These are phyloP conservation scores for Porites australiensis DNA, from an alignment of 64 coral and sea anemone species.

Conservation along the genomic window DNA sequence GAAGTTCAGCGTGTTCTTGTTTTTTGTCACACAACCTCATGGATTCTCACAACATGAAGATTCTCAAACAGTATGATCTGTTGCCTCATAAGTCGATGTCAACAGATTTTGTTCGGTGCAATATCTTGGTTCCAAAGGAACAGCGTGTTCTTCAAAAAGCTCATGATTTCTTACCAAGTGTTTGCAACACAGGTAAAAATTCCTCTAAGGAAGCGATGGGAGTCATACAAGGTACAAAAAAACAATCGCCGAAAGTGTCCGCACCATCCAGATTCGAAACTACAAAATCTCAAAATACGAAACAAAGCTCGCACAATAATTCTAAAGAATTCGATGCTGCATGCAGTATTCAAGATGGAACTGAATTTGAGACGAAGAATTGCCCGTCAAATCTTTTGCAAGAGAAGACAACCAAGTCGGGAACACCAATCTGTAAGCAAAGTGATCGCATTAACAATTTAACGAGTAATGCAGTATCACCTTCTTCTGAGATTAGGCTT, in stretches of 20 bases:
- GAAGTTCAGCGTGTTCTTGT: background rate
- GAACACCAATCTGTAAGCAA: background rate
- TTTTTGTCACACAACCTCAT: constrained; percentile 11
- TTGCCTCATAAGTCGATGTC: background rate
- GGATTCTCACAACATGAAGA: constrained; percentile 1
- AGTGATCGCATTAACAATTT: background rate
- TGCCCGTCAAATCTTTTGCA: background rate
- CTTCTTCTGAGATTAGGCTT: background rate
- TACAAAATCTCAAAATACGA: no score
- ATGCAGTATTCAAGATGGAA: background rate
- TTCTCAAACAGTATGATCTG: constrained; percentile 15
- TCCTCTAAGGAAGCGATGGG: no score
- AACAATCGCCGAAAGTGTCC: no score
- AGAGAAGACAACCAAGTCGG: background rate
- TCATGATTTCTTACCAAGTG: no score
- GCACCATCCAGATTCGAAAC: no score
- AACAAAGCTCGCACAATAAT: no score
- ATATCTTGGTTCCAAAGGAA: no score
- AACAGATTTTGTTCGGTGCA: no score
- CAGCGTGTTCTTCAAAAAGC: no score
- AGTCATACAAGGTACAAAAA: no score
- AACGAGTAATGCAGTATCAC: background rate
- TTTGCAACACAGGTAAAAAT: no score
- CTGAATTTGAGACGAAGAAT: background rate
- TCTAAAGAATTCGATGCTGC: background rate